Base-by-base conservation (phyloP, 92 coral and sea anemone species). In the Galaxea fascicularis region DNA sequence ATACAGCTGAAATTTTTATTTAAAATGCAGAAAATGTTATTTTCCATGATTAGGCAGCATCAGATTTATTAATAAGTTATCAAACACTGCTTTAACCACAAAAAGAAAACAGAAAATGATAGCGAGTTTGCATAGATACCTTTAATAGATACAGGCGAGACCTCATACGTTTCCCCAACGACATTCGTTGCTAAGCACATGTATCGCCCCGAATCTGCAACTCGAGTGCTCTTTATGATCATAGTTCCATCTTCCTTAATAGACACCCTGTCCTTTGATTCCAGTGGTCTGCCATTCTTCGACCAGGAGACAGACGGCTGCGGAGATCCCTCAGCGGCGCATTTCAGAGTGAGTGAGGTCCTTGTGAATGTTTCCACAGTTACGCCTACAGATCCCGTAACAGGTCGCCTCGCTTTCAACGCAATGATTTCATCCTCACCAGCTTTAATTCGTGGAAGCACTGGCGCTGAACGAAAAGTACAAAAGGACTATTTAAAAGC, bases 321-420 rank as follows among this genome's bases (percentile, higher is more conserved):
- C 13, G 98, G 98, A 45, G 91, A 64, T 71, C 98, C 98, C 25
- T 86, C 83, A 4, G 81, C 73, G 7, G 84, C 72, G 29, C 98
- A 94, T 25, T 16, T 49, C 24, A 94, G 60, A 0, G 87, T 89
- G 56, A 94, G 74, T 10, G 77, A 18, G 52, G 93, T 87, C 4
- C 91, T 85, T 21, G 92, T 87, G 82, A 88, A 89, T 16, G 92
- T 89, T 30, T 85, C 64, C 78, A 88, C 85, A 30, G 89, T 85
- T 57, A 76, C 79, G 44, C 92, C 95, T 21, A 91, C 81, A 9
- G 31, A 69, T 20, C 65, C 49, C 24, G 79, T 30, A 3, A 88
- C 94, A 21, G 84, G 81, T 12, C 60, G 69, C n/a, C 80, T 68
- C 52, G 52, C 75, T 17, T 70, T 24, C 31, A 87, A 73, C 20